A percentile compares a stretch with the other conserved stretches of the same genome.
Evolutionary conservation across 2,888 invertebrate species (phyloP).

Genomic region (Folsomia manolachei): DNA sequence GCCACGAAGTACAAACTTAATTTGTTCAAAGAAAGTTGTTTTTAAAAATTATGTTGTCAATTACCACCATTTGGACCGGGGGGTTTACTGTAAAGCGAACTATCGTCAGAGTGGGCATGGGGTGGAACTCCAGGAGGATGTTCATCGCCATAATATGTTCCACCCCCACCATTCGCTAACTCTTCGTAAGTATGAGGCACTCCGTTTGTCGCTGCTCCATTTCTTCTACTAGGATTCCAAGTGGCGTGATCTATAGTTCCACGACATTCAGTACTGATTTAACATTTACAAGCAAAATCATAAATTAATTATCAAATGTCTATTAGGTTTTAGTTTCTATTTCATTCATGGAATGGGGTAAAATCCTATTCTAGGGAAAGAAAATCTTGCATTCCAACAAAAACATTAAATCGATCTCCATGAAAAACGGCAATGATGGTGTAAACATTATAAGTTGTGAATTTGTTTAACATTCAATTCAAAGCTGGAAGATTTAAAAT

Average conservation of each 20-base stretch:
- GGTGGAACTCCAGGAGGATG: conserved; percentile 45
- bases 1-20: no score
- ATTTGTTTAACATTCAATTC: no score
- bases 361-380: no score
- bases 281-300: conserved; percentile 34
- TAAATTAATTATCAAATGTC: no score
- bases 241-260: conserved; percentile 45
- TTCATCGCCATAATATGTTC: conserved; percentile 46
- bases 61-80: conserved; percentile 48
- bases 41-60: conserved; percentile 9
- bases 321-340: no score
- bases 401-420: no score
- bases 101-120: conserved; percentile 49
- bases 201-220: conserved; percentile 43
- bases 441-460: no score
- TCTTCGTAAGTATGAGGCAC: conserved; percentile 49
- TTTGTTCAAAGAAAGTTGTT: no score
- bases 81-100: conserved; percentile 48
- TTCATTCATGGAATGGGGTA: no score
- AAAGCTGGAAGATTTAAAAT: no score
- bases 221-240: conserved; percentile 48
- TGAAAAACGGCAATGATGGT: no score
- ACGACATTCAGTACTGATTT: conserved; percentile 36
- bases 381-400: no score
- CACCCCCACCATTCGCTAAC: conserved; percentile 43